Conservation (phyloP, 1,140 invertebrate genomes). For the Apocrypta bakeri region DNA sequence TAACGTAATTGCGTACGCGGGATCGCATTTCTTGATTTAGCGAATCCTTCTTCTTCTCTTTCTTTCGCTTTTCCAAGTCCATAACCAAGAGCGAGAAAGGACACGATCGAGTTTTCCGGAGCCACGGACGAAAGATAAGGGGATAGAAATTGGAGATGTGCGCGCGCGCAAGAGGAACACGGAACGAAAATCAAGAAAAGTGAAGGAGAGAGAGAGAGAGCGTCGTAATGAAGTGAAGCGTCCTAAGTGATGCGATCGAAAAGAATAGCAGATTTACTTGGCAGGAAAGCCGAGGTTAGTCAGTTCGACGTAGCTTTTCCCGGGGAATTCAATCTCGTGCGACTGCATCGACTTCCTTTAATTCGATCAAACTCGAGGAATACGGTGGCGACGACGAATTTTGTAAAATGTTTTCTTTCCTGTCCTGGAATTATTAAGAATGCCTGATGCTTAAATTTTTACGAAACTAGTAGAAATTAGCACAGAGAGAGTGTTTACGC, state of each 20-base stretch:
- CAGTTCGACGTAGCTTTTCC: neutral
- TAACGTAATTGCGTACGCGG: constrained; percentile 44
- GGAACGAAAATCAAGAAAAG: constrained; percentile 1
- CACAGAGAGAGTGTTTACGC: neutral
- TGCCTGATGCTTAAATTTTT: no score
- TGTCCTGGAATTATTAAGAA: neutral
- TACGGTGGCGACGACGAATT: neutral
- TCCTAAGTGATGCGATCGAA: constrained; percentile 33
- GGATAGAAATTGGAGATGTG: constrained; percentile 22
- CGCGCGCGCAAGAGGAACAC: neutral
- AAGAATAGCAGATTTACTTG: constrained; percentile 31
- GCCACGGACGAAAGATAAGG: constrained; percentile 12
- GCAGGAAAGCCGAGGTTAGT: neutral
- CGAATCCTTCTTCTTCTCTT: constrained; percentile 7
- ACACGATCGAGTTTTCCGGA: constrained; percentile 35
- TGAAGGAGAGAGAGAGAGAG: constrained; percentile 2
- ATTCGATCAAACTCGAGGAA: neutral
- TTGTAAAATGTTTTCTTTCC: neutral
- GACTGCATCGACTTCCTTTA: constrained; percentile 1
- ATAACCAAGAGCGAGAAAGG: neutral
- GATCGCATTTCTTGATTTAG: constrained; percentile 45
- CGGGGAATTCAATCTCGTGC: neutral
- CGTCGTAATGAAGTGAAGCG: constrained; percentile 33
- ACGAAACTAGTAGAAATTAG: no score
- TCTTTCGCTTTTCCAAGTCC: neutral